These are phyloP conservation scores for Scaptomyza pallida DNA, from an alignment of 1,140 invertebrate genomes.

Conservation along the genomic window DNA sequence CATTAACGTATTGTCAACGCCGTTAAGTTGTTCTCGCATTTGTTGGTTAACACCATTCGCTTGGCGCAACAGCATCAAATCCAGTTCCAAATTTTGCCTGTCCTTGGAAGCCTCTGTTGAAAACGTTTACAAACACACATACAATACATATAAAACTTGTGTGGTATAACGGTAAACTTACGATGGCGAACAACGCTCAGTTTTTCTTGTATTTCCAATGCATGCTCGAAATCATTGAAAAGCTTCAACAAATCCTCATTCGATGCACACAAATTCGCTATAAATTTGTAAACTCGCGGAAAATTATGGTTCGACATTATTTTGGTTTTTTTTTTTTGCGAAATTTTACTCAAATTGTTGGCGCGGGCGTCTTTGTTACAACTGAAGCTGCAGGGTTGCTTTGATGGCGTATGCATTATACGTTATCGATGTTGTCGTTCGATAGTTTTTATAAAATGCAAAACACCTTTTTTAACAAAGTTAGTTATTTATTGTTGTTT, in stretches of 20 bases:
- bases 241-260: neutral
- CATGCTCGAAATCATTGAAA: constrained; percentile 2
- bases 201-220: neutral
- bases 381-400: neutral
- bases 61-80: constrained; percentile 6
- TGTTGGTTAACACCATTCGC: neutral
- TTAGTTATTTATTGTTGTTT: no score
- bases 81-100: neutral
- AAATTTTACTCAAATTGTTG: neutral
- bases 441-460: no score
- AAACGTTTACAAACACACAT: neutral
- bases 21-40: neutral
- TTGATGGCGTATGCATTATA: no score
- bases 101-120: constrained; percentile 9
- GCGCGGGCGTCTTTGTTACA: neutral
- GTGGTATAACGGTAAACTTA: constrained; percentile 17
- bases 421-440: no score
- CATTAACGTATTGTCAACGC: neutral
- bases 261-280: neutral
- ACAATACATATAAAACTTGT: neutral
- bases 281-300: neutral
- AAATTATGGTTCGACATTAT: constrained; percentile 3
- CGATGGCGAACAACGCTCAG: neutral
- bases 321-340: constrained; percentile 2
- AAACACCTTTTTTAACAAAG: no score